Evolutionary conservation across 2,797 vertebrate genomes (phyloP).

Genomic region (Falco concolor): DNA sequence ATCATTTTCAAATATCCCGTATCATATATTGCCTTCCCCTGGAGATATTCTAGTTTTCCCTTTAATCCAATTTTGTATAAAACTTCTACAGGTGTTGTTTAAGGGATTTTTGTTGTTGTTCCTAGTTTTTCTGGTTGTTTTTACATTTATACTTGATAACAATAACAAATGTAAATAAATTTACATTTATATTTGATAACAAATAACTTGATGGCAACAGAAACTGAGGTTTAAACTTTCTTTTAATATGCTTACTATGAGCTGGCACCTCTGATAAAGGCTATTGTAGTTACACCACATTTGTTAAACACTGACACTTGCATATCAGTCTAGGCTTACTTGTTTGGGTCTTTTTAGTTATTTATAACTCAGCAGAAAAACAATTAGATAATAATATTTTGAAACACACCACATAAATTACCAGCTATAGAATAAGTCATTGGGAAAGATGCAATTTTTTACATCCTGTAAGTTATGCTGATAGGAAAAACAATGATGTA

Average conservation of each 20-base stretch:
- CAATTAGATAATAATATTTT: not conserved
- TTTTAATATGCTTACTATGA: not conserved
- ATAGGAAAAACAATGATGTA: not conserved
- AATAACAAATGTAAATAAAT: not conserved
- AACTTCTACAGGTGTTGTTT: not conserved
- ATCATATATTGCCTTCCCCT: not conserved
- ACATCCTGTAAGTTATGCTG: not conserved
- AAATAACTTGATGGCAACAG: not conserved
- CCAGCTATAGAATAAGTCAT: not conserved
- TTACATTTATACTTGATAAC: not conserved
- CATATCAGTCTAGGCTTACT: not conserved
- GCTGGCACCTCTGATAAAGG: not conserved
- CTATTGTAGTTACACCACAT: not conserved
- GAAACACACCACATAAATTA: not conserved
- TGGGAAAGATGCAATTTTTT: not conserved
- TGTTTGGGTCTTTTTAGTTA: not conserved
- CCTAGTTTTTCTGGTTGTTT: not conserved
- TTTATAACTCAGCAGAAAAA: not conserved
- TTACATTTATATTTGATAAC: not conserved
- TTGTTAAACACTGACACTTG: not conserved
- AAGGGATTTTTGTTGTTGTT: not conserved
- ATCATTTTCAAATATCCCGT: not conserved
- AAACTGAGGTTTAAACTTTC: not conserved
- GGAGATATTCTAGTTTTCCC: not conserved
- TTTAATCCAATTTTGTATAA: not conserved